These are phyloP conservation scores for Pygoscelis adeliae DNA, from an alignment of 2,113 vertebrate species.

Conservation along the genomic window DNA sequence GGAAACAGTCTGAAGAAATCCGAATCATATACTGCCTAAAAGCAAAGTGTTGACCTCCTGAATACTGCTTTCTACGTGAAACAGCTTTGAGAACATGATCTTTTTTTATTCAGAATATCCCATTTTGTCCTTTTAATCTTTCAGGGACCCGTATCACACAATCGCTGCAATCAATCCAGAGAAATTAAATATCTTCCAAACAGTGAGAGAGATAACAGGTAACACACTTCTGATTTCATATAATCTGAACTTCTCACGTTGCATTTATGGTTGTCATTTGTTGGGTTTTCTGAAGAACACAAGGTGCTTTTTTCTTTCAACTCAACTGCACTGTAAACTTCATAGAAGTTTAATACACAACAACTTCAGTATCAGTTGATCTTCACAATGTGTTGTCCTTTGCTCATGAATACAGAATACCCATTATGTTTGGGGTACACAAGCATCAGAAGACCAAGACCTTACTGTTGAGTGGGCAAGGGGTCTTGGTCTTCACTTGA, in stretches of 20 bases:
- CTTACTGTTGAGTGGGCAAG: background rate
- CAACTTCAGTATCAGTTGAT: background rate
- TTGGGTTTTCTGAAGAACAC: background rate
- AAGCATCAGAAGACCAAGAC: background rate
- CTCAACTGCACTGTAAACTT: fast-evolving
- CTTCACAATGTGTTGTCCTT: background rate
- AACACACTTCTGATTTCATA: background rate
- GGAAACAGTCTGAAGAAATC: background rate
- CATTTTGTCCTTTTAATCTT: constrained; percentile 30
- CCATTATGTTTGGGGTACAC: background rate
- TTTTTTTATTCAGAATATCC: background rate
- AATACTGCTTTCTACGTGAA: background rate
- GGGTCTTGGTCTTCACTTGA: background rate
- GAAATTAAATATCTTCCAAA: constrained; percentile 91
- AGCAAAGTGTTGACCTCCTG: background rate
- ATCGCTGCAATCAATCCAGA: constrained; percentile 93
- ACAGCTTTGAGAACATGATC: background rate
- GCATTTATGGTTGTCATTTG: background rate
- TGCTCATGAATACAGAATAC: background rate
- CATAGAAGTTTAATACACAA: background rate
- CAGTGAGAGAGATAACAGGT: constrained; percentile 98
- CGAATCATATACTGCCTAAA: background rate
- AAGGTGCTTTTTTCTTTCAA: background rate
- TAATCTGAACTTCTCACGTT: background rate
- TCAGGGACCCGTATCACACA: constrained; percentile 93